phyloP scores from a whole-genome alignment of 2,797 vertebrate genomes.

The Pygocentrus nattereri region DNA sequence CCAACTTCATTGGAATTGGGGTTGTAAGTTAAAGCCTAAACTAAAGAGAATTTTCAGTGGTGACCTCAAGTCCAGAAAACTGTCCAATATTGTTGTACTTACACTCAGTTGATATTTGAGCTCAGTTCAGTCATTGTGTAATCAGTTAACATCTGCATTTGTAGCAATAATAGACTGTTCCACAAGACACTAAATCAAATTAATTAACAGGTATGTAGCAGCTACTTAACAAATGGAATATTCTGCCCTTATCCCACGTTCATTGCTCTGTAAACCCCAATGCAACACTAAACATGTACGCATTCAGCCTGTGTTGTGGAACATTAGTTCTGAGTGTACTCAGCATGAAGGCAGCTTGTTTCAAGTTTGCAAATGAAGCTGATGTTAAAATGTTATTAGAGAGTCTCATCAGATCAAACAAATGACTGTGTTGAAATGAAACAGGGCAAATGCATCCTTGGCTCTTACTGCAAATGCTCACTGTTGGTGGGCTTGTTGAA shows the following conservation, averaged over 20 bases:
- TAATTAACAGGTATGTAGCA: not conserved
- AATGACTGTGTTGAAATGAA: not conserved
- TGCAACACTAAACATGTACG: not conserved
- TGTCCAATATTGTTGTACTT: too few relatives aligned
- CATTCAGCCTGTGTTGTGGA: not conserved
- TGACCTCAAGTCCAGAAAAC: too few relatives aligned
- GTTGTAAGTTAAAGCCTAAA: too few relatives aligned
- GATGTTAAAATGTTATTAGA: not conserved
- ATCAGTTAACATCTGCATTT: not conserved
- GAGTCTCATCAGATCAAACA: not conserved
- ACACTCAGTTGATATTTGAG: too few relatives aligned
- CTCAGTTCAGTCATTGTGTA: not conserved
- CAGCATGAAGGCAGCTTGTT: not conserved
- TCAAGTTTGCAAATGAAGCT: not conserved
- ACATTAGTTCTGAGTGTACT: not conserved
- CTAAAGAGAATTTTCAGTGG: too few relatives aligned
- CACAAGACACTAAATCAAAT: not conserved
- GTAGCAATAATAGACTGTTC: not conserved
- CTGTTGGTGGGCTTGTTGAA: too few relatives aligned
- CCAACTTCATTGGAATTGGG: too few relatives aligned
- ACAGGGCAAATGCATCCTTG: not conserved
- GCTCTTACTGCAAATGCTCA: not conserved
- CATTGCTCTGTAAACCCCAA: not conserved
- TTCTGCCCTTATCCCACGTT: not conserved
- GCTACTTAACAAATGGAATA: not conserved